Percentiles rank a stretch among this genome's conserved stretches.
Conservation (phyloP, 2,888 invertebrate genomes). For the Chrysomela aeneicollis region DNA sequence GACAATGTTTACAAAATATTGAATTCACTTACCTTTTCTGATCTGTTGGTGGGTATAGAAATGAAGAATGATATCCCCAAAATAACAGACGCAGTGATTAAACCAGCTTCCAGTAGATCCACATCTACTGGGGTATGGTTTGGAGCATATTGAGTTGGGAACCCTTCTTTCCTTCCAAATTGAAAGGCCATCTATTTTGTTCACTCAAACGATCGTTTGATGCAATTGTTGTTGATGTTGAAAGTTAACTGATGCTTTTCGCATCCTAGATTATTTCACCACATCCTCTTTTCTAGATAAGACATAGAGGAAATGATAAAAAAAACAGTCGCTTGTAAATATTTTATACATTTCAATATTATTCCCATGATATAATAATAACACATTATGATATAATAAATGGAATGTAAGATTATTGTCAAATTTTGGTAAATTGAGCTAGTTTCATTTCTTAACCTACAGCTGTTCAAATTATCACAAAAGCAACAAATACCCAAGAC, state of each 20-base stretch:
- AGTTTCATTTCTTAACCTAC: conserved; percentile 30
- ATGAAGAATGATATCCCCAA: conserved; percentile 56
- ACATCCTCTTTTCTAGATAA: conserved; percentile 34
- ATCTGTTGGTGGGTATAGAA: conserved; percentile 53
- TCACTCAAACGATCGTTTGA: not conserved
- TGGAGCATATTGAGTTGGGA: conserved; percentile 59
- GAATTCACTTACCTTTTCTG: conserved; percentile 46
- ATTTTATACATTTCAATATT: conserved; percentile 26
- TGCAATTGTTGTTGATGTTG: not conserved
- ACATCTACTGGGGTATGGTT: conserved; percentile 59
- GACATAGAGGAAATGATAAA: conserved; percentile 10
- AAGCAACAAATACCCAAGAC: conserved; percentile 32
- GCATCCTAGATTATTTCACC: conserved; percentile 14
- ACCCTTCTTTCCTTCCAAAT: conserved; percentile 57
- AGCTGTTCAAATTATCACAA: conserved; percentile 37
- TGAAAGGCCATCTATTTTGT: conserved; percentile 50
- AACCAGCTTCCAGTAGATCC: conserved; percentile 61
- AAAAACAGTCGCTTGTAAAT: conserved; percentile 4
- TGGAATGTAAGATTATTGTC: conserved; percentile 37
- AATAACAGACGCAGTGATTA: conserved; percentile 59
- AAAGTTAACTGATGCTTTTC: not conserved
- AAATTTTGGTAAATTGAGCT: conserved; percentile 37
- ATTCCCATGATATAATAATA: conserved; percentile 16
- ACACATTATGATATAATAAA: conserved; percentile 28
- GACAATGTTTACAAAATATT: no score